Conservation (phyloP, 2,113 vertebrate species). For the Cinclus mexicanus region DNA sequence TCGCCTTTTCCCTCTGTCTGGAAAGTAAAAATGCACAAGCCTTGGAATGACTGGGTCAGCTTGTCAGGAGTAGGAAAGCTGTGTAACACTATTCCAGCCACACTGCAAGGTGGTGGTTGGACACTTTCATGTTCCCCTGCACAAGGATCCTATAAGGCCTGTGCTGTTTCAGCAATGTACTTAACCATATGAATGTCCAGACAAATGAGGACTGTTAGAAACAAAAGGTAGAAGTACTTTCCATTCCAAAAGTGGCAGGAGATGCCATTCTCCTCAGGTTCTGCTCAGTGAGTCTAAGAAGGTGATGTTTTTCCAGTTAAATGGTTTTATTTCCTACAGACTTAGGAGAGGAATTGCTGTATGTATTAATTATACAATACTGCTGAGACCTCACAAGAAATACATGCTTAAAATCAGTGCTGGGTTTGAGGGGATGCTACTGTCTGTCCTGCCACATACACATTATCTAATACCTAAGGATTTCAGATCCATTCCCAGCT, state of each 20-base stretch:
- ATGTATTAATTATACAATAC: not conserved
- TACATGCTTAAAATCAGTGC: not conserved
- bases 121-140: not conserved
- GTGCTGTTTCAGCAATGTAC: not conserved
- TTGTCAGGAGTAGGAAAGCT: not conserved
- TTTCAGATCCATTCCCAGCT: not conserved
- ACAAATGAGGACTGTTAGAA: not conserved
- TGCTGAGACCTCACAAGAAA: not conserved
- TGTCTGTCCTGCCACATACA: not conserved
- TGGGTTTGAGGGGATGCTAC: not conserved
- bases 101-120: accelerated
- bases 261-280: not conserved
- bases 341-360: not conserved
- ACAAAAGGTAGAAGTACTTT: not conserved
- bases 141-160: not conserved
- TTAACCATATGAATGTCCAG: not conserved
- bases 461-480: not conserved
- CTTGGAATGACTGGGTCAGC: not conserved
- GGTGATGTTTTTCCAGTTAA: not conserved
- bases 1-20: not conserved
- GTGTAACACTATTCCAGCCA: not conserved
- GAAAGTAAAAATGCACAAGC: not conserved
- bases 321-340: not conserved
- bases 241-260: not conserved
- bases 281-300: not conserved